phyloP scores from a whole-genome alignment of 1,140 invertebrate genomes.

The Drosophila melanogaster region DNA sequence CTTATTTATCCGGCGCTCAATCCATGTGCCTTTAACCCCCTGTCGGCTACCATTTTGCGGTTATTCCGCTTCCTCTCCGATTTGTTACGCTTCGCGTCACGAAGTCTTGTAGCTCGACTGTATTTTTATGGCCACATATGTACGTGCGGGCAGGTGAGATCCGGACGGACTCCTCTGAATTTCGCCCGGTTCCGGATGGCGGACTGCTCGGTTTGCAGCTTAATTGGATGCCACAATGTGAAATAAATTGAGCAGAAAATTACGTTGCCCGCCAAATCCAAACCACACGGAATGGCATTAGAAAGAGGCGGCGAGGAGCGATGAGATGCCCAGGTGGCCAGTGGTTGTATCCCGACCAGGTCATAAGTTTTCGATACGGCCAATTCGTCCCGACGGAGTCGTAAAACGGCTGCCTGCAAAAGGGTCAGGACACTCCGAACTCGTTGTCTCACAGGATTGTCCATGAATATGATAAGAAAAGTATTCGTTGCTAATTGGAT shows the following conservation, averaged over 20 bases:
- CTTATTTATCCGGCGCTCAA: conserved; percentile 44
- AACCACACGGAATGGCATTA: conserved; percentile 59
- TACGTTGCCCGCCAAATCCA: conserved; percentile 81
- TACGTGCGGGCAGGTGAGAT: conserved; percentile 18
- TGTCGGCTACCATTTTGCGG: conserved; percentile 58
- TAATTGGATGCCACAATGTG: conserved; percentile 84
- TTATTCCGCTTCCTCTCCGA: conserved; percentile 36
- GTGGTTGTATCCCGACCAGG: conserved; percentile 2
- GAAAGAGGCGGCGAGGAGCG: conserved; percentile 18
- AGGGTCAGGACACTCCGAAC: not conserved
- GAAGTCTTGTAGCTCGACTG: conserved; percentile 17
- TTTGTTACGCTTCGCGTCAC: conserved; percentile 55
- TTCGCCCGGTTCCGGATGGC: not conserved
- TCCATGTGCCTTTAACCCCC: conserved; percentile 12
- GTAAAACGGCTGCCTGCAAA: conserved; percentile 39
- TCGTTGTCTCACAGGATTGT: not conserved
- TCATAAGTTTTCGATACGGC: conserved; percentile 48
- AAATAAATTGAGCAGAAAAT: conserved; percentile 85
- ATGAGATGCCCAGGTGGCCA: conserved; percentile 2
- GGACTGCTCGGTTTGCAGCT: conserved; percentile 66
- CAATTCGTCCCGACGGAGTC: conserved; percentile 62
- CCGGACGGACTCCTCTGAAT: conserved; percentile 21
- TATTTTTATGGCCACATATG: conserved; percentile 45
- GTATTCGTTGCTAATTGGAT: too few species aligned
- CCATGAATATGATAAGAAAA: not conserved